phyloP scores from a whole-genome alignment of 2,888 invertebrate species.

The Ennomos fuscantarius region DNA sequence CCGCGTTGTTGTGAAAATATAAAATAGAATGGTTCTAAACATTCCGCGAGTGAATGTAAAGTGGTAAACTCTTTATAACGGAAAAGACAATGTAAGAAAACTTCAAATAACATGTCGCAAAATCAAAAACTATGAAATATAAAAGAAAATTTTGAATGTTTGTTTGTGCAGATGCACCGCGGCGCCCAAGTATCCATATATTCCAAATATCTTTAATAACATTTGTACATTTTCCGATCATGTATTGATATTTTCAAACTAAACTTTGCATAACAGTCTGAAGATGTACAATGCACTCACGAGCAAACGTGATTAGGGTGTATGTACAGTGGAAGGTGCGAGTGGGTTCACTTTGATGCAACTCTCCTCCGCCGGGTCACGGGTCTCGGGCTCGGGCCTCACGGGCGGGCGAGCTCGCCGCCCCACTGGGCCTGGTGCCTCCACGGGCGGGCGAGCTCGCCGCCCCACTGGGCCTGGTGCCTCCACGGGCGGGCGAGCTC shows the following conservation, averaged over 20 bases:
- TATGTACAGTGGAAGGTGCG: background rate
- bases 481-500: background rate
- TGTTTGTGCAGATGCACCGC: too few relatives aligned
- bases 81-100: background rate
- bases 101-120: background rate
- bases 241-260: constrained; percentile 1
- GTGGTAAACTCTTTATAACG: background rate
- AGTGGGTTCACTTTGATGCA: too few relatives aligned
- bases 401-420: too few relatives aligned
- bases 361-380: too few relatives aligned
- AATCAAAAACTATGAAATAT: background rate
- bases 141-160: too few relatives aligned
- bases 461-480: too few relatives aligned
- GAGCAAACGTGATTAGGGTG: constrained; percentile 15
- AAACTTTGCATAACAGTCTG: background rate
- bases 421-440: too few relatives aligned
- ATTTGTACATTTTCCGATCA: background rate
- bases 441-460: background rate
- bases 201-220: background rate
- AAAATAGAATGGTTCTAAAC: background rate
- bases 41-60: background rate
- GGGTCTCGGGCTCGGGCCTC: too few relatives aligned
- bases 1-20: too few relatives aligned
- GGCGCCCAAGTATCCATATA: too few relatives aligned
- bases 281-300: background rate